phyloP scores from a whole-genome alignment of 2,113 vertebrate genomes.

The Pluvianellus socialis region DNA sequence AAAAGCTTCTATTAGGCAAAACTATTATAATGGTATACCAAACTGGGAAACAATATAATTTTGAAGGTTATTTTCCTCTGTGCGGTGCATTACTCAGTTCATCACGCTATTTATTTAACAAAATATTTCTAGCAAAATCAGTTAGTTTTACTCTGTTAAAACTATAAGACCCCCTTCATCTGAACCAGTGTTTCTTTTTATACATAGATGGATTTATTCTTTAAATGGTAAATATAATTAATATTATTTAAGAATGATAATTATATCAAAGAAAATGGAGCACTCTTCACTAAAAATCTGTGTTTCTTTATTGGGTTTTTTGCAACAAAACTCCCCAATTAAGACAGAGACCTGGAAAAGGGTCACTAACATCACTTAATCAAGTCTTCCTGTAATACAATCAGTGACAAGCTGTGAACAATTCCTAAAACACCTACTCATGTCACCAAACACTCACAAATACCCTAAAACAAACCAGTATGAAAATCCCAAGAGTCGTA shows the following conservation, averaged over 20 bases:
- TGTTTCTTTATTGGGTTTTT: not conserved
- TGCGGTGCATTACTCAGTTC: not conserved
- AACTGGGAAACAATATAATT: not conserved
- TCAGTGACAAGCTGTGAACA: not conserved
- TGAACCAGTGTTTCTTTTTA: conserved; percentile 33
- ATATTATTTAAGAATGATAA: not conserved
- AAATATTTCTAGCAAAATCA: conserved; percentile 12
- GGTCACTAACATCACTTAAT: not conserved
- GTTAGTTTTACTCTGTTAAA: conserved; percentile 15
- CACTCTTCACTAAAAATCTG: not conserved
- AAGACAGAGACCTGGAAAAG: not conserved
- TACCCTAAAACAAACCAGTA: not conserved
- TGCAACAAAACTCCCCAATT: not conserved
- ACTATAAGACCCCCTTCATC: not conserved
- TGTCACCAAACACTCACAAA: not conserved
- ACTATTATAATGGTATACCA: not conserved
- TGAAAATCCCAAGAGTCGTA: not conserved
- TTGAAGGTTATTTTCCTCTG: not conserved
- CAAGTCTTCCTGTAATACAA: not conserved
- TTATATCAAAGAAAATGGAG: not conserved
- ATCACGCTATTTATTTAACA: not conserved
- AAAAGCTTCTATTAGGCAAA: not conserved
- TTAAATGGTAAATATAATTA: conserved; percentile 11
- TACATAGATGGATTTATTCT: not conserved
- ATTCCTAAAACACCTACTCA: not conserved